These are phyloP conservation scores for Thumatha senex DNA, from an alignment of 2,888 invertebrate species.

Conservation along the genomic window DNA sequence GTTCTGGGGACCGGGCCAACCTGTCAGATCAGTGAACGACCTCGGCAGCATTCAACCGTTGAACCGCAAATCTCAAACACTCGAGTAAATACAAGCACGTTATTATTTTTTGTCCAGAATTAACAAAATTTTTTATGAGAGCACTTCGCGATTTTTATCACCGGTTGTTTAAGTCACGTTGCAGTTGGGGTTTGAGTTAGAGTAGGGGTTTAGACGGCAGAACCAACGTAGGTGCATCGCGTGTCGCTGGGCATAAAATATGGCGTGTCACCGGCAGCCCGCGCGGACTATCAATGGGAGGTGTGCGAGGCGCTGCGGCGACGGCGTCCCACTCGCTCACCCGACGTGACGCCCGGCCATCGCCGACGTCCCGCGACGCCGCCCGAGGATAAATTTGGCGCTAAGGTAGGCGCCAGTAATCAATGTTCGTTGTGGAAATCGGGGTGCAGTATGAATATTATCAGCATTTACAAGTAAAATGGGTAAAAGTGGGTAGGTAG, in stretches of 20 bases:
- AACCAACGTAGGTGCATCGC: constrained; percentile 54
- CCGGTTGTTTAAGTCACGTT: constrained; percentile 55
- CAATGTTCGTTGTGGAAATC: constrained; percentile 76
- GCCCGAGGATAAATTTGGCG: constrained; percentile 81
- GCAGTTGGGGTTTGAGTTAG: constrained; percentile 51
- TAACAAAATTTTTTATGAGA: constrained; percentile 19
- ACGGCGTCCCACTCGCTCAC: constrained; percentile 62
- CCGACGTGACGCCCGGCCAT: constrained; percentile 43
- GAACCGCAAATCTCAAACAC: constrained; percentile 54
- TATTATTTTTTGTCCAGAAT: constrained; percentile 36
- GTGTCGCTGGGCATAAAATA: constrained; percentile 52
- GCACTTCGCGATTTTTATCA: constrained; percentile 46
- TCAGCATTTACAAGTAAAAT: constrained; percentile 40
- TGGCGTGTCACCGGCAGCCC: constrained; percentile 70
- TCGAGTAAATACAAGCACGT: constrained; percentile 51
- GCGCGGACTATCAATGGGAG: constrained; percentile 76
- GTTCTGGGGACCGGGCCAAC: constrained; percentile 56
- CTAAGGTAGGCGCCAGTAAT: constrained; percentile 77
- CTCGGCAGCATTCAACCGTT: constrained; percentile 64
- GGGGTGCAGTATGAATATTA: constrained; percentile 58
- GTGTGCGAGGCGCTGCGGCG: constrained; percentile 51
- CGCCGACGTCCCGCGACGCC: constrained; percentile 65
- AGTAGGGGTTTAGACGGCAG: constrained; percentile 49
- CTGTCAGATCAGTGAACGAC: constrained; percentile 76
- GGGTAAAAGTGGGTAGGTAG: constrained; percentile 19